phyloP scores from a whole-genome alignment of 1,140 invertebrate genomes.

The Saccostrea glomerata region DNA sequence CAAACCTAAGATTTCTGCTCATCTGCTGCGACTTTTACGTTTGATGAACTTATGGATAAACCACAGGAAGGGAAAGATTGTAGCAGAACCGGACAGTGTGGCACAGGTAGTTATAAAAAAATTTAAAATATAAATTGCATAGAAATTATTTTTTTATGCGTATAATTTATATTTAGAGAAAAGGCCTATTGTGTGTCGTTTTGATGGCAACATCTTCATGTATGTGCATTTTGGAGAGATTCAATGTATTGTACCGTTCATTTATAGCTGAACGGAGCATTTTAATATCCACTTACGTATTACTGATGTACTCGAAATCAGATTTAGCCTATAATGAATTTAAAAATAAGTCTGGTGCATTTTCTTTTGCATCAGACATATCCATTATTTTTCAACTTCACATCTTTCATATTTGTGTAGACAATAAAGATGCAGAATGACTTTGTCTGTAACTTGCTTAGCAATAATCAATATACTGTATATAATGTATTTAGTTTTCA shows the following conservation, averaged over 20 bases:
- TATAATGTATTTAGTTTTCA: too few species aligned
- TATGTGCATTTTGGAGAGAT: background rate
- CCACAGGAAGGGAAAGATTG: conserved; percentile 61
- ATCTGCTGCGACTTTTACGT: conserved; percentile 61
- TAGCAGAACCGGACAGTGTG: conserved; percentile 62
- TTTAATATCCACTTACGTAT: too few species aligned
- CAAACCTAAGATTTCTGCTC: conserved; percentile 42
- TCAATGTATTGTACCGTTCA: background rate
- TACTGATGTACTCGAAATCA: too few species aligned
- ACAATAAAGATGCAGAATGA: background rate
- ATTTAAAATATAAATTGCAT: background rate
- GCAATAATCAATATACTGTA: too few species aligned
- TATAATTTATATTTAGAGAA: background rate
- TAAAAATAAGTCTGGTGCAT: too few species aligned
- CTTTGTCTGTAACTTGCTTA: background rate
- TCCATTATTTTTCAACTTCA: background rate
- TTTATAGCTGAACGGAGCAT: too few species aligned
- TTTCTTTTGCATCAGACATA: too few species aligned
- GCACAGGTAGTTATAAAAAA: conserved; percentile 60
- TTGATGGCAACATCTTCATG: too few species aligned
- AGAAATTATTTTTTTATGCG: background rate
- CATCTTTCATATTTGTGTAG: background rate
- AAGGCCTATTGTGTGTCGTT: too few species aligned
- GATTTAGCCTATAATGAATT: too few species aligned
- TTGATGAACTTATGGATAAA: conserved; percentile 62